These are phyloP conservation scores for Manis pentadactyla DNA, from an alignment of 2,797 vertebrate species.

Conservation along the genomic window DNA sequence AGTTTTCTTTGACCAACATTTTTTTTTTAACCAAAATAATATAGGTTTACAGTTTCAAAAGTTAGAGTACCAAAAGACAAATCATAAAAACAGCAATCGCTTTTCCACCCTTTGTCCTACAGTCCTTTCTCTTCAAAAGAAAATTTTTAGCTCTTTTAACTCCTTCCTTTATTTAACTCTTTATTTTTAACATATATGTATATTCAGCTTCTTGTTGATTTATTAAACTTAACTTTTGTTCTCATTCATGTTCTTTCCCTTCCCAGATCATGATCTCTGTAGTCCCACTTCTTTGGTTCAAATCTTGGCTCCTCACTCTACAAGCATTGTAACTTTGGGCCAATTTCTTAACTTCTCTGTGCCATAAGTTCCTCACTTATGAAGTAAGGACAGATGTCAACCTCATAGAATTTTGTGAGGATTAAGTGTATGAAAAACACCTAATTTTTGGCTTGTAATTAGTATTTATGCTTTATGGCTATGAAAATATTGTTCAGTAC, in stretches of 20 bases:
- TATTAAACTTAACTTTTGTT: conserved; percentile 1
- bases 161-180: neutral
- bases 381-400: neutral
- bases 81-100: neutral
- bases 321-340: neutral
- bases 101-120: neutral
- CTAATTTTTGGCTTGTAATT: neutral
- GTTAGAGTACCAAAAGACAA: neutral
- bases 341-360: neutral
- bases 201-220: neutral
- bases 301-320: neutral
- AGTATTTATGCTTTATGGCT: neutral
- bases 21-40: neutral
- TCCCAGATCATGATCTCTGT: neutral
- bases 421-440: neutral
- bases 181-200: neutral
- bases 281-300: neutral
- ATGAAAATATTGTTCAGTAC: neutral
- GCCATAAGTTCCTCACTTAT: neutral
- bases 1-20: neutral
- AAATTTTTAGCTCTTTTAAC: neutral
- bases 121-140: neutral
- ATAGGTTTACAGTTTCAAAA: neutral
- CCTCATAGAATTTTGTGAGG: neutral
- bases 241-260: neutral